phyloP scores from a whole-genome alignment of 1,140 invertebrate species.

The Pseudomyrmex pallidus region DNA sequence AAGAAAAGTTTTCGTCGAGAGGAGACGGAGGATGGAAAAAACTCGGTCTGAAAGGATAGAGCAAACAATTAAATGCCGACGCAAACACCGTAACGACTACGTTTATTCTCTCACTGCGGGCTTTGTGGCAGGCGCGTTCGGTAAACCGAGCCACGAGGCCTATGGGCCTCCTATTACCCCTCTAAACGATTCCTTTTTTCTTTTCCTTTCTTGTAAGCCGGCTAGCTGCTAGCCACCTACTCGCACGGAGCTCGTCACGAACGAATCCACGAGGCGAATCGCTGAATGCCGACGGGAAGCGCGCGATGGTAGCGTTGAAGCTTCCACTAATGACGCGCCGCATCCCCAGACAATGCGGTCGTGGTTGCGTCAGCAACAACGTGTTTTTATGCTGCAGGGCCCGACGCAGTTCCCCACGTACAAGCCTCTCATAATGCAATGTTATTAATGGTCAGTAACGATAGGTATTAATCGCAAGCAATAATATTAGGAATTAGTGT shows the following conservation, averaged over 20 bases:
- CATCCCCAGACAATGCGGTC: conserved; percentile 49
- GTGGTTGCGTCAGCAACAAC: conserved; percentile 57
- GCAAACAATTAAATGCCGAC: conserved; percentile 55
- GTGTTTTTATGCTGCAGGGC: conserved; percentile 41
- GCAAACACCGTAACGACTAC: conserved; percentile 61
- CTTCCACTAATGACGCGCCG: conserved; percentile 60
- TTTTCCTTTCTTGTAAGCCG: conserved; percentile 8
- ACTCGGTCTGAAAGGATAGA: conserved; percentile 31
- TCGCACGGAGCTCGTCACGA: conserved; percentile 44
- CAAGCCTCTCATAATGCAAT: not conserved
- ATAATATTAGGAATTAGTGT: conserved; percentile 5
- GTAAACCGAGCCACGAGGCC: conserved; percentile 58
- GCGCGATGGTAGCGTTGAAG: conserved; percentile 60
- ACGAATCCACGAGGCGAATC: conserved; percentile 61
- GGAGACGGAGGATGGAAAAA: conserved; percentile 11
- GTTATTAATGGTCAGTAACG: conserved; percentile 53
- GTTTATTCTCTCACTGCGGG: conserved; percentile 45
- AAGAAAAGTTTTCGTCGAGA: not conserved
- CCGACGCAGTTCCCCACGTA: not conserved
- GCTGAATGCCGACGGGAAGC: conserved; percentile 56
- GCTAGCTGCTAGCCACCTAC: conserved; percentile 53
- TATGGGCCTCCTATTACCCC: conserved; percentile 54
- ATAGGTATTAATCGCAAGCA: conserved; percentile 35
- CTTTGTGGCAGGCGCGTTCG: conserved; percentile 62
- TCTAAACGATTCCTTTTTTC: conserved; percentile 65